A percentile compares a stretch with the other conserved stretches of the same genome.
Evolutionary conservation across 2,797 vertebrate genomes (phyloP).

Genomic region (Odontamblyopus rebecca): DNA sequence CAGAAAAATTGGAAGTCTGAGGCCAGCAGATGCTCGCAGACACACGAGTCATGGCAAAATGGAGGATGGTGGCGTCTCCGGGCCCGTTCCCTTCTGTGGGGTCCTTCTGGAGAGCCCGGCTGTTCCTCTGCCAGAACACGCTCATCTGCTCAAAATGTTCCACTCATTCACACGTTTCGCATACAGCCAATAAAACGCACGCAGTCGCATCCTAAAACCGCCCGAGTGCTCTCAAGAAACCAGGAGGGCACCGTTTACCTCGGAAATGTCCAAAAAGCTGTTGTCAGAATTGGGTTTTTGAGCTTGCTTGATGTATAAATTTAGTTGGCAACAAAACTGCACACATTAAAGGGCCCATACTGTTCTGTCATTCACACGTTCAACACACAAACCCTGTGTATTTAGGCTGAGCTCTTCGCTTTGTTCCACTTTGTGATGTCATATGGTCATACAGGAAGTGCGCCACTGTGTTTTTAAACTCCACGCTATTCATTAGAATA

Average conservation of each 20-base stretch:
- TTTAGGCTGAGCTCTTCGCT: too few species aligned
- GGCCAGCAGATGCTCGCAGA: background rate
- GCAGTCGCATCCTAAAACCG: background rate
- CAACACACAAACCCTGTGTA: too few species aligned
- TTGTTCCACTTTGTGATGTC: too few species aligned
- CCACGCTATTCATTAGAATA: too few species aligned
- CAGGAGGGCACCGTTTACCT: background rate
- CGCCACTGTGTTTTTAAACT: too few species aligned
- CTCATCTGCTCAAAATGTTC: constrained; percentile 6
- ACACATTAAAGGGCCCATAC: too few species aligned
- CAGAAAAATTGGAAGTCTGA: background rate
- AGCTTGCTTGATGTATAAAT: too few species aligned
- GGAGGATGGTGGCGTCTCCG: constrained; percentile 5
- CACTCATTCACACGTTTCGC: background rate
- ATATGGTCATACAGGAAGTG: too few species aligned
- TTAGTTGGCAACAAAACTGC: too few species aligned
- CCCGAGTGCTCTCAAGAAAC: background rate
- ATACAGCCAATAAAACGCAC: background rate
- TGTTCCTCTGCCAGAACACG: constrained; percentile 1
- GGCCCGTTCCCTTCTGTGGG: background rate
- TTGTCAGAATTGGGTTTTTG: too few species aligned
- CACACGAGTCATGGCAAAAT: constrained; percentile 1
- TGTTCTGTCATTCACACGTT: too few species aligned
- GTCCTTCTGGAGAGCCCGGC: background rate
- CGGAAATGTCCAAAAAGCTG: too few species aligned